Evolutionary conservation across 2,797 vertebrate genomes (phyloP).

Genomic region (Loris lydekkerianus): DNA sequence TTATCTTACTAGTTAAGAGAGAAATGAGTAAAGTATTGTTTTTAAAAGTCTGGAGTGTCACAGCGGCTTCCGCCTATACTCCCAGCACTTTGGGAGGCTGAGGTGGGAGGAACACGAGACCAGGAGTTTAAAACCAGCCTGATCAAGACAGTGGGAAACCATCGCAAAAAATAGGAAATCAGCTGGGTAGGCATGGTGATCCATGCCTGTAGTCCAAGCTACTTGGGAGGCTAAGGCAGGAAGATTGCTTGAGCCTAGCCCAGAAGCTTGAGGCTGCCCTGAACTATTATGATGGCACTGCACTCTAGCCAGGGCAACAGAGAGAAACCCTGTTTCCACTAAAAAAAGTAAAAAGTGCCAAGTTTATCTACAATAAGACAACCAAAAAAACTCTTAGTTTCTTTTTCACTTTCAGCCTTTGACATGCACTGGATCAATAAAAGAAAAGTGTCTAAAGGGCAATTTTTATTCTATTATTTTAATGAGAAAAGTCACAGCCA

Average conservation of each 20-base stretch:
- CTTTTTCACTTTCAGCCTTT: constrained; percentile 22
- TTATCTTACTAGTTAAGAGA: constrained; percentile 24
- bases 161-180: neutral
- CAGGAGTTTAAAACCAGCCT: neutral
- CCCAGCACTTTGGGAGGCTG: neutral
- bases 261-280: neutral
- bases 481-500: constrained; percentile 64
- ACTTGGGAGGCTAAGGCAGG: neutral
- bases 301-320: neutral
- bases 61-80: neutral
- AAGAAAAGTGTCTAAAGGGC: constrained; percentile 55
- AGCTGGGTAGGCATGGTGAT: neutral
- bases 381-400: constrained; percentile 7
- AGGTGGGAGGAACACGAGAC: neutral
- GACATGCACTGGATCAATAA: constrained; percentile 54
- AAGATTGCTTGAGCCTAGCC: neutral
- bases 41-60: constrained; percentile 34
- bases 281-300: neutral
- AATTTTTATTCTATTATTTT: constrained; percentile 63
- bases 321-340: neutral
- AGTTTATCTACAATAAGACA: constrained; percentile 19
- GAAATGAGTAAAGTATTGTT: constrained; percentile 1
- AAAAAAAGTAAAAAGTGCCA: neutral
- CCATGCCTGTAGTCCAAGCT: neutral
- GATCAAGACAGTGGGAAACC: neutral